phyloP scores from a whole-genome alignment of 2,797 vertebrate genomes.

The Pristis pectinata region DNA sequence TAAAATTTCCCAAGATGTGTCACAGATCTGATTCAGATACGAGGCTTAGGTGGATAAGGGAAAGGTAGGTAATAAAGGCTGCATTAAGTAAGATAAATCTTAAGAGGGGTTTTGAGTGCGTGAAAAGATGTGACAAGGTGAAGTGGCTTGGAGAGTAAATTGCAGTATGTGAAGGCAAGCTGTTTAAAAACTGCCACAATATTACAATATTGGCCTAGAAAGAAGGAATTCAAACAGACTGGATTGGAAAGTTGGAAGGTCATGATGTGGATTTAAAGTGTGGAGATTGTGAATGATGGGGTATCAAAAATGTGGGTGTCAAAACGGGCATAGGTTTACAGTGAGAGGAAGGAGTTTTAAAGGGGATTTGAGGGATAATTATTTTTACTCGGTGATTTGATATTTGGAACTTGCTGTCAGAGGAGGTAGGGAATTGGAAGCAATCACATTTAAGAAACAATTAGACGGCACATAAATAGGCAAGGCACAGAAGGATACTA shows the following conservation, averaged over 20 bases:
- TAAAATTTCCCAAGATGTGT: background rate
- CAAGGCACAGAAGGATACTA: too few species aligned
- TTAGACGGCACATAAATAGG: too few species aligned
- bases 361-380: too few species aligned
- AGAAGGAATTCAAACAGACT: background rate
- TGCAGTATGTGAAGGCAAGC: background rate
- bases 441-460: too few species aligned
- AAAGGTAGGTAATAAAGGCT: background rate
- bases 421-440: too few species aligned
- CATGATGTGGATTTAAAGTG: too few species aligned
- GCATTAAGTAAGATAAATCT: background rate
- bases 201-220: background rate
- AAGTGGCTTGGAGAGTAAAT: background rate
- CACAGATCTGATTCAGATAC: background rate
- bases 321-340: too few species aligned
- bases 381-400: too few species aligned
- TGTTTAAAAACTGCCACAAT: background rate
- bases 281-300: too few species aligned
- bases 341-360: too few species aligned
- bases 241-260: background rate
- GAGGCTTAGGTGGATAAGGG: background rate
- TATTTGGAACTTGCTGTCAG: too few species aligned
- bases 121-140: background rate
- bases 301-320: too few species aligned
- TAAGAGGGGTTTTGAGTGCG: background rate